Evolutionary conservation across 2,888 invertebrate genomes (phyloP).

Genomic region (Campoplex nolae): DNA sequence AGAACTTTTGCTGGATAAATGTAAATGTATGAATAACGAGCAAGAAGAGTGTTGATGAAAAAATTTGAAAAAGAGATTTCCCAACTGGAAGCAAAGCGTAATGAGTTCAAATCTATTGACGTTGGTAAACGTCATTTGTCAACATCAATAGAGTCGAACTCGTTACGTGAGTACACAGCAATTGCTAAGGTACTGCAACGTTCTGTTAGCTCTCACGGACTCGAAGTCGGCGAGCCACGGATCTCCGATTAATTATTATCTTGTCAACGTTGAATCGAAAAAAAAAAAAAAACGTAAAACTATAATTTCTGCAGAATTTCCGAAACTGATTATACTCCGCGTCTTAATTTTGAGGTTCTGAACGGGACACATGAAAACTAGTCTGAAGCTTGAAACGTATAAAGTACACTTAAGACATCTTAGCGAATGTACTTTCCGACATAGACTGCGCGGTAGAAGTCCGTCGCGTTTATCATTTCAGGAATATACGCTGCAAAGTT

Average conservation of each 20-base stretch:
- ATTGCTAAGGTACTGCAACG: neutral
- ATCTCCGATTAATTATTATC: neutral
- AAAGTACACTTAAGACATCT: slow-evolving; percentile 20
- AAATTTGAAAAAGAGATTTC: too few species aligned
- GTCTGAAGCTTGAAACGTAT: slow-evolving; percentile 26
- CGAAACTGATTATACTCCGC: neutral
- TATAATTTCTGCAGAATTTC: neutral
- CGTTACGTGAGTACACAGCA: too few species aligned
- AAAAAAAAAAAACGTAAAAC: neutral
- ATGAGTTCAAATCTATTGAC: too few species aligned
- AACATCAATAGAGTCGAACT: too few species aligned
- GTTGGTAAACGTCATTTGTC: too few species aligned
- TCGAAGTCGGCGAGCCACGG: neutral
- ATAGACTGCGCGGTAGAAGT: neutral
- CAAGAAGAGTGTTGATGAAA: too few species aligned
- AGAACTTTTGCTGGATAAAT: too few species aligned
- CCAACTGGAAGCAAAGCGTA: too few species aligned
- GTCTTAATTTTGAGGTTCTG: neutral
- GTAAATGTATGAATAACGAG: too few species aligned
- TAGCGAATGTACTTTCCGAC: slow-evolving; percentile 13
- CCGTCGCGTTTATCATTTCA: slow-evolving; percentile 59
- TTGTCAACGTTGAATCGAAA: neutral
- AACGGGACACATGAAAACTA: neutral
- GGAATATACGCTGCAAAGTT: slow-evolving; percentile 51
- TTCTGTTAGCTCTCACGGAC: neutral